Evolutionary conservation across 1,140 invertebrate species (phyloP).

Genomic region (Calycopis cecrops): DNA sequence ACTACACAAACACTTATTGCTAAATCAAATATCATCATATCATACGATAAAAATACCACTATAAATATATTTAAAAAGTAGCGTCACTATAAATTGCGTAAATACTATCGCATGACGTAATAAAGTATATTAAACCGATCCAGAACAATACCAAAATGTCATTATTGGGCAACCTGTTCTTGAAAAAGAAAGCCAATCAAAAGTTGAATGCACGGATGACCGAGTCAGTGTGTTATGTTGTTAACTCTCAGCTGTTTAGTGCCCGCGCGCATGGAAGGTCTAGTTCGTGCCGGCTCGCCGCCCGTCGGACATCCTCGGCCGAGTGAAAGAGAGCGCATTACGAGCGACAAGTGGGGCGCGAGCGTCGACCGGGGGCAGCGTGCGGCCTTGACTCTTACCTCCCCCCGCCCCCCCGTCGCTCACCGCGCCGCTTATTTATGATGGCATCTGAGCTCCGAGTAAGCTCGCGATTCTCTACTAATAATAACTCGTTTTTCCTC

Average conservation of each 20-base stretch:
- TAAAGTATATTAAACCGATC: background rate
- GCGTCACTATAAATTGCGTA: too few species aligned
- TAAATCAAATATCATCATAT: too few species aligned
- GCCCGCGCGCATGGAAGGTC: conserved; percentile 69
- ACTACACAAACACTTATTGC: too few species aligned
- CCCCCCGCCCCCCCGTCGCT: conserved; percentile 41
- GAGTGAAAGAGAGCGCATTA: conserved; percentile 41
- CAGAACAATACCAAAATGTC: conserved; percentile 15
- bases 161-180: conserved; percentile 25
- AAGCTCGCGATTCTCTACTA: conserved; percentile 67
- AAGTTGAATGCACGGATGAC: conserved; percentile 74
- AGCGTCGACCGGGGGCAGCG: conserved; percentile 78
- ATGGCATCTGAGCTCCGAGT: conserved; percentile 68
- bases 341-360: conserved; percentile 65
- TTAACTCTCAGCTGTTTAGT: conserved; percentile 70
- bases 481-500: conserved; percentile 74
- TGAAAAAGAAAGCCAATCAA: conserved; percentile 72
- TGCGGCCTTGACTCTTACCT: conserved; percentile 81
- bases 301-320: conserved; percentile 48
- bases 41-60: too few species aligned
- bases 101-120: too few species aligned
- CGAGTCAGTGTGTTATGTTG: conserved; percentile 74
- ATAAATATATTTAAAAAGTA: too few species aligned
- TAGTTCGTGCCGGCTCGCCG: conserved; percentile 58
- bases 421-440: conserved; percentile 67